Evolutionary conservation across 2,113 vertebrate genomes (phyloP).

Genomic region (Bubalus kerabau): DNA sequence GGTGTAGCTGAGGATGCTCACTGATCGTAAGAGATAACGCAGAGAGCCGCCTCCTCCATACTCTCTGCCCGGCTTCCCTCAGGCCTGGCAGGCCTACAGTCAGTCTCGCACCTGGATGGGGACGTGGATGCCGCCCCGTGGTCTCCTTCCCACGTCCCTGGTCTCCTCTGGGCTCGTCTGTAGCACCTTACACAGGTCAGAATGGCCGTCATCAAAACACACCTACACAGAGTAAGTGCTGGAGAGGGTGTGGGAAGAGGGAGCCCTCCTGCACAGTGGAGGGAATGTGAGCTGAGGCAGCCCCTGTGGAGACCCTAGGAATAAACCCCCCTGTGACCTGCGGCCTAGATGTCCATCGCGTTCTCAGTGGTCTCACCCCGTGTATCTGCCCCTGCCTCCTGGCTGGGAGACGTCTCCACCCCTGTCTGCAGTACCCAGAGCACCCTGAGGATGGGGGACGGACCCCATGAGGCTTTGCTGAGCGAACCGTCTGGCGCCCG

Average conservation of each 20-base stretch:
- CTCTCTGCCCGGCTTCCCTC: too few relatives aligned
- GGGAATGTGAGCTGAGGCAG: not conserved
- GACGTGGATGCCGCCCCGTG: rapidly evolving
- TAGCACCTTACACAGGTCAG: not conserved
- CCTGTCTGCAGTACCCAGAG: rapidly evolving
- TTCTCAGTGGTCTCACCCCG: rapidly evolving
- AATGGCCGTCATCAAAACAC: not conserved
- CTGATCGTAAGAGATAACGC: rapidly evolving
- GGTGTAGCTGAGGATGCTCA: rapidly evolving
- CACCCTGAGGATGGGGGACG: rapidly evolving
- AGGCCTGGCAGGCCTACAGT: rapidly evolving
- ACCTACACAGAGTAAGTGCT: not conserved
- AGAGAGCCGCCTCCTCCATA: rapidly evolving
- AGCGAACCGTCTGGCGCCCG: rapidly evolving
- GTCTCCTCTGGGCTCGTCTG: not conserved
- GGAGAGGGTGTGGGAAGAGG: not conserved
- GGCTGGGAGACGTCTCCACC: rapidly evolving
- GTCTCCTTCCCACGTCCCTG: too few relatives aligned
- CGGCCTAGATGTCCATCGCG: not conserved
- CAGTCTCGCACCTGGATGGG: rapidly evolving
- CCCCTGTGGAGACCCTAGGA: not conserved
- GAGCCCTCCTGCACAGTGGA: not conserved
- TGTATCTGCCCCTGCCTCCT: rapidly evolving
- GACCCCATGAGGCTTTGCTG: not conserved
- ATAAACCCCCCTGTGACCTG: not conserved